These are phyloP conservation scores for Drosophila burlai DNA, from an alignment of 1,140 invertebrate species.

Conservation along the genomic window DNA sequence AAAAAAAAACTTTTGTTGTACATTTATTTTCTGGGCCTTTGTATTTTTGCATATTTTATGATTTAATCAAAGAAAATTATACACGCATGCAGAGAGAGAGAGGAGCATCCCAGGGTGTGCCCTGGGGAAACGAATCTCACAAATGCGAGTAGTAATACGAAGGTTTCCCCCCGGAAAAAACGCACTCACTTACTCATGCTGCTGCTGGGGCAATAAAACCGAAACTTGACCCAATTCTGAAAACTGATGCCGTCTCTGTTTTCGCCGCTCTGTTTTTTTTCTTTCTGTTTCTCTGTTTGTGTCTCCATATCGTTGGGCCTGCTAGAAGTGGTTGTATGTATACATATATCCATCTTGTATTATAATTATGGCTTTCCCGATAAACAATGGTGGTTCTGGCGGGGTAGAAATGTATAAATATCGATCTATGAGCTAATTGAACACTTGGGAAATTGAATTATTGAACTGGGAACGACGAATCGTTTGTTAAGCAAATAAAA, in stretches of 20 bases:
- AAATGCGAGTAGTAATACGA: slow-evolving; percentile 19
- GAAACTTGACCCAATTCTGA: slow-evolving; percentile 80
- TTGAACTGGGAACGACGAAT: slow-evolving; percentile 2
- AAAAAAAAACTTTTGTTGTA: slow-evolving; percentile 58
- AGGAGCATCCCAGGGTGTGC: slow-evolving; percentile 55
- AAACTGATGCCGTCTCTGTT: slow-evolving; percentile 54
- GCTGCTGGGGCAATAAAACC: slow-evolving; percentile 69
- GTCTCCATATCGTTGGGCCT: slow-evolving; percentile 29
- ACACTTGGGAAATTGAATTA: slow-evolving; percentile 32
- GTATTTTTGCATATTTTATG: slow-evolving; percentile 79
- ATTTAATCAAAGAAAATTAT: slow-evolving; percentile 83
- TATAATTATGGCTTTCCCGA: slow-evolving; percentile 43
- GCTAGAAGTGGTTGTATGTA: slow-evolving; percentile 41
- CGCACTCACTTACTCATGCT: slow-evolving; percentile 6
- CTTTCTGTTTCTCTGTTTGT: slow-evolving; percentile 9
- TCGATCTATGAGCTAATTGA: slow-evolving; percentile 41
- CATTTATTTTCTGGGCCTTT: slow-evolving; percentile 36
- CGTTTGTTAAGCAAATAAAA: slow-evolving; percentile 18
- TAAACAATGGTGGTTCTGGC: slow-evolving; percentile 55
- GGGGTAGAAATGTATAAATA: slow-evolving; percentile 27
- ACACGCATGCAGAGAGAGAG: slow-evolving; percentile 57
- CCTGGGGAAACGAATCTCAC: slow-evolving; percentile 43
- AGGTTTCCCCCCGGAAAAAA: slow-evolving; percentile 23
- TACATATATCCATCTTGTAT: slow-evolving; percentile 34
- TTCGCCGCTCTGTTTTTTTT: slow-evolving; percentile 17